Conservation (phyloP, 2,113 vertebrate species). For the Hydropotes inermis region DNA sequence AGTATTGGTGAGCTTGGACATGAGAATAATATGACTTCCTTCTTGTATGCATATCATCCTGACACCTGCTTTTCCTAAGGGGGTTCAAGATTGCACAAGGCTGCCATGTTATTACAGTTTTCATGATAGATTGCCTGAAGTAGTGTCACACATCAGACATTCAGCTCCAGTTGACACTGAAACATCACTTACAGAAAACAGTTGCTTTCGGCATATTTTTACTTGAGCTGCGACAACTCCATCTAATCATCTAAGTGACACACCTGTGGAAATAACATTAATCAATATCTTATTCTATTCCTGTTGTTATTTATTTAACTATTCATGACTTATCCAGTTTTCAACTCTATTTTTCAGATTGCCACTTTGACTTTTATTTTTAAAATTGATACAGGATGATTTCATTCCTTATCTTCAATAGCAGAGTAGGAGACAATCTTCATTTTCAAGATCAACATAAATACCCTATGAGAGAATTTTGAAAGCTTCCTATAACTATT, state of each 20-base stretch:
- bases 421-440: background rate
- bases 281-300: background rate
- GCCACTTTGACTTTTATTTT: background rate
- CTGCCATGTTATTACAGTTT: background rate
- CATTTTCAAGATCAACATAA: background rate
- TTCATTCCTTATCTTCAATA: background rate
- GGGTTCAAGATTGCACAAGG: background rate
- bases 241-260: constrained; percentile 21
- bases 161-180: background rate
- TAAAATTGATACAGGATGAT: background rate
- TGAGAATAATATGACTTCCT: background rate
- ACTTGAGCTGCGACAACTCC: background rate
- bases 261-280: background rate
- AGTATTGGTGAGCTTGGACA: background rate
- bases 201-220: background rate
- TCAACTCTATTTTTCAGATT: background rate
- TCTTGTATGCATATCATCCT: background rate
- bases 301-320: background rate
- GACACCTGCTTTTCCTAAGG: constrained; percentile 47
- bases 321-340: background rate
- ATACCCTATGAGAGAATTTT: background rate
- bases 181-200: background rate
- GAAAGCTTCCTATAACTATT: background rate
- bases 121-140: background rate
- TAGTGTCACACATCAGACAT: background rate